Evolutionary conservation across 2,888 invertebrate species (phyloP).

Genomic region (Amblyjoppa proteus): DNA sequence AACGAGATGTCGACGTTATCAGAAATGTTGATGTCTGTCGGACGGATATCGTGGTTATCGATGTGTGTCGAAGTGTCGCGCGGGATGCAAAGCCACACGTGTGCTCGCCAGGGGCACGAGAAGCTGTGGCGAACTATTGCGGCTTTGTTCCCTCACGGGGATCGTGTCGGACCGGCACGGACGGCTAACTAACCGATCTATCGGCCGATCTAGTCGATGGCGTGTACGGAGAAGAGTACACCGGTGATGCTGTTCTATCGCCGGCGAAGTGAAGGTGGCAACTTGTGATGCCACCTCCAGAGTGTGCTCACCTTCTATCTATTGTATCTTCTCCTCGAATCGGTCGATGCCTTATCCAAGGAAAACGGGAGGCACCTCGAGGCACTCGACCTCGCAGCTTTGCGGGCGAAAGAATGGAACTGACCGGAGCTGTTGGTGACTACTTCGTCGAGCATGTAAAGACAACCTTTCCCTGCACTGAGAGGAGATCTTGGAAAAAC

Average conservation of each 20-base stretch:
- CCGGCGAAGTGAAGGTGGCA: background rate
- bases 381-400: background rate
- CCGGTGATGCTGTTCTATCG: background rate
- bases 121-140: background rate
- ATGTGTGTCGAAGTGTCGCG: background rate
- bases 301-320: slow-evolving; percentile 7
- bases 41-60: slow-evolving; percentile 4
- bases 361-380: no score
- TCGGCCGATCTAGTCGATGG: slow-evolving; percentile 13
- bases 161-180: background rate
- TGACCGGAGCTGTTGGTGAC: background rate
- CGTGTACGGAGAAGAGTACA: slow-evolving; percentile 20
- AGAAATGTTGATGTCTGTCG: slow-evolving; percentile 51
- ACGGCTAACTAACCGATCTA: slow-evolving; percentile 5
- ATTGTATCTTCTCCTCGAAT: slow-evolving; percentile 9
- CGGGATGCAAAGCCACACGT: background rate
- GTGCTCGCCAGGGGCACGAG: background rate
- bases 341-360: background rate
- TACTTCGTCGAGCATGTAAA: background rate
- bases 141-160: slow-evolving; percentile 6
- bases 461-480: no score
- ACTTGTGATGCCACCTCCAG: background rate
- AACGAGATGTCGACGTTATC: slow-evolving; percentile 50
- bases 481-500: no score
- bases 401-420: background rate